These are phyloP conservation scores for Actenoides hombroni DNA, from an alignment of 2,113 vertebrate species.

Conservation along the genomic window DNA sequence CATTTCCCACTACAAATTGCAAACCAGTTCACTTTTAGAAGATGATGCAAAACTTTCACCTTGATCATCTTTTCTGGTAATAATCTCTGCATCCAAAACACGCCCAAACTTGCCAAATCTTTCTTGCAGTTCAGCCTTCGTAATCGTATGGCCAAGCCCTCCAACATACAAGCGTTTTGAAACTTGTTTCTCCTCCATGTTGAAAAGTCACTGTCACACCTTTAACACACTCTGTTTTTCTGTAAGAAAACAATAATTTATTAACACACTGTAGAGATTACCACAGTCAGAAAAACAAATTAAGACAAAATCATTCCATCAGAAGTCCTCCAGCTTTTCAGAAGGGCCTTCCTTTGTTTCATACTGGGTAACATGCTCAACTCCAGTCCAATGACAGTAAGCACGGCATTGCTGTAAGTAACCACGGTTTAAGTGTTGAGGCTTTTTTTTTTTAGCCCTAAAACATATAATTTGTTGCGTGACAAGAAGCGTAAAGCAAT, in stretches of 20 bases:
- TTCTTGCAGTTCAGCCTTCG: constrained; percentile 86
- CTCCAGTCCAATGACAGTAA: accelerated
- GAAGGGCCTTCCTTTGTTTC: accelerated
- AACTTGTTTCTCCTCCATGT: constrained; percentile 56
- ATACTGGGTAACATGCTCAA: not conserved
- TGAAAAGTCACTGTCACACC: too few relatives aligned
- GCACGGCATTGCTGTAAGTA: accelerated
- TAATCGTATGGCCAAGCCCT: constrained; percentile 82
- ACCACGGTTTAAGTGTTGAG: accelerated
- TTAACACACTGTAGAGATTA: accelerated
- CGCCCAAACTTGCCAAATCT: constrained; percentile 90
- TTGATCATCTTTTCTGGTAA: constrained; percentile 84
- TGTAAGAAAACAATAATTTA: not conserved
- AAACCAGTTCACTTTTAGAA: not conserved
- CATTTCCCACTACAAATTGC: accelerated
- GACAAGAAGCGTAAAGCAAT: accelerated
- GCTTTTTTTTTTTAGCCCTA: accelerated
- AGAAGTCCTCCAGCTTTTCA: not conserved
- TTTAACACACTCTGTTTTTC: accelerated
- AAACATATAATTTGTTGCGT: accelerated
- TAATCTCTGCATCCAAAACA: constrained; percentile 85
- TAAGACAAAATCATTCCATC: accelerated
- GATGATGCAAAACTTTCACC: constrained; percentile 68
- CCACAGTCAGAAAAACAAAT: accelerated
- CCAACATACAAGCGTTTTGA: constrained; percentile 87